These are phyloP conservation scores for Lycia hirtaria DNA, from an alignment of 2,888 invertebrate genomes.

Conservation along the genomic window DNA sequence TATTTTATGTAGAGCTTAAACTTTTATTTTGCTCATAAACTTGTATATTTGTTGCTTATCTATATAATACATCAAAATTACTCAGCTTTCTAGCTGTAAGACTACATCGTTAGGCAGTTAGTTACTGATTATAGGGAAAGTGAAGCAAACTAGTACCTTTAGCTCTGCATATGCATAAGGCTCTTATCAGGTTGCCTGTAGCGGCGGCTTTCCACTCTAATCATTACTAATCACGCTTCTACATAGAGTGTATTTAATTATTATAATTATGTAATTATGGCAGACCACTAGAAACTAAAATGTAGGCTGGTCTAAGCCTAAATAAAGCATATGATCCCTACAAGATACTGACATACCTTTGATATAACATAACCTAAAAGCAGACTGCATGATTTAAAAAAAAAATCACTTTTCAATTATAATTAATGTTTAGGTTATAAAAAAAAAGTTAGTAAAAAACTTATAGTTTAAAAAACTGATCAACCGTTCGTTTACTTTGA, in stretches of 20 bases:
- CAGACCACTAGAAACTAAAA: not conserved
- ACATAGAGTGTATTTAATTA: constrained; percentile 16
- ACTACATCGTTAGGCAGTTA: constrained; percentile 9
- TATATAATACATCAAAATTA: constrained; percentile 7
- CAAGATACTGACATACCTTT: no score
- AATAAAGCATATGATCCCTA: no score
- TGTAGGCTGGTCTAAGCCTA: not conserved
- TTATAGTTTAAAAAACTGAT: no score
- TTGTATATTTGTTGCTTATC: not conserved
- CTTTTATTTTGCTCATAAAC: not conserved
- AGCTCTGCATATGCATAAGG: constrained; percentile 24
- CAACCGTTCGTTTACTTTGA: no score
- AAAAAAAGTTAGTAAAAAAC: no score
- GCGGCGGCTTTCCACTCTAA: constrained; percentile 32
- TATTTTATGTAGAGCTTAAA: no score
- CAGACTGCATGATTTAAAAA: no score
- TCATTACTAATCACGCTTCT: constrained; percentile 26
- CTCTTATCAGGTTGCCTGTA: constrained; percentile 36
- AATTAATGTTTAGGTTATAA: no score
- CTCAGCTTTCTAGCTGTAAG: constrained; percentile 15
- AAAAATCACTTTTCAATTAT: no score
- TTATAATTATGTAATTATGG: constrained; percentile 3
- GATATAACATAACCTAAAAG: no score
- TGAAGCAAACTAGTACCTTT: constrained; percentile 31
- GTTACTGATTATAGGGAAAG: constrained; percentile 40